These are phyloP conservation scores for Sprattus sprattus DNA, from an alignment of 2,113 vertebrate genomes.

Conservation along the genomic window DNA sequence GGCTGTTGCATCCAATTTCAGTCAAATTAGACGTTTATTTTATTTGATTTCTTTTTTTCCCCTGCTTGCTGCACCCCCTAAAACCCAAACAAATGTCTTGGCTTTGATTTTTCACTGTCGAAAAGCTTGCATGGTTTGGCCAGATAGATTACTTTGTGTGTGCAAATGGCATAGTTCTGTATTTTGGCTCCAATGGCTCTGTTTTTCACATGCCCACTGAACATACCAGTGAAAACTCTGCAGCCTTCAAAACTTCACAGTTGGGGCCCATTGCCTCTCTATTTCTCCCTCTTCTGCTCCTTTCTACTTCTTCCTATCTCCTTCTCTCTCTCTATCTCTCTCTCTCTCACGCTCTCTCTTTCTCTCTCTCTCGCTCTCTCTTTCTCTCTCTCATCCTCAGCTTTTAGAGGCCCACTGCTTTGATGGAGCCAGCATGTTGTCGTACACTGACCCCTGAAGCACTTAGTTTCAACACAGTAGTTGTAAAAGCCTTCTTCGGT, in stretches of 20 bases:
- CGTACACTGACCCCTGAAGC: constrained; percentile 41
- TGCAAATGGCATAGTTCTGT: not conserved
- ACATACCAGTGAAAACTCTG: not conserved
- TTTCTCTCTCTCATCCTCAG: not conserved
- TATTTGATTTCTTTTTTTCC: constrained; percentile 60
- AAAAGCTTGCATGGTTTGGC: not conserved
- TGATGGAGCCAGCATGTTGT: not conserved
- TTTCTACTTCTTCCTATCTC: not conserved
- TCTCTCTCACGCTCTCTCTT: constrained; percentile 56
- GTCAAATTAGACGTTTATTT: constrained; percentile 75
- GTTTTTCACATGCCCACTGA: not conserved
- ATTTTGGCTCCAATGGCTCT: not conserved
- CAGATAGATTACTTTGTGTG: not conserved
- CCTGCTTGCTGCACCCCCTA: constrained; percentile 53
- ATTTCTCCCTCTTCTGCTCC: constrained; percentile 25
- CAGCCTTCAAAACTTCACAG: not conserved
- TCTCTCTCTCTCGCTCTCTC: not conserved
- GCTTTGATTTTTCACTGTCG: constrained; percentile 55
- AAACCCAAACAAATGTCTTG: constrained; percentile 64
- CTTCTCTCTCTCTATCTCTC: constrained; percentile 46
- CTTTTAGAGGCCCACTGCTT: constrained; percentile 19
- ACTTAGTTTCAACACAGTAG: constrained; percentile 68
- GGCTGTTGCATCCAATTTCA: constrained; percentile 73
- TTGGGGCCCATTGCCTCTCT: not conserved
- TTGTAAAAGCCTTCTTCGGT: constrained; percentile 71